Base-by-base conservation (phyloP, 2,113 vertebrate species). In the Catharus fuscescens region DNA sequence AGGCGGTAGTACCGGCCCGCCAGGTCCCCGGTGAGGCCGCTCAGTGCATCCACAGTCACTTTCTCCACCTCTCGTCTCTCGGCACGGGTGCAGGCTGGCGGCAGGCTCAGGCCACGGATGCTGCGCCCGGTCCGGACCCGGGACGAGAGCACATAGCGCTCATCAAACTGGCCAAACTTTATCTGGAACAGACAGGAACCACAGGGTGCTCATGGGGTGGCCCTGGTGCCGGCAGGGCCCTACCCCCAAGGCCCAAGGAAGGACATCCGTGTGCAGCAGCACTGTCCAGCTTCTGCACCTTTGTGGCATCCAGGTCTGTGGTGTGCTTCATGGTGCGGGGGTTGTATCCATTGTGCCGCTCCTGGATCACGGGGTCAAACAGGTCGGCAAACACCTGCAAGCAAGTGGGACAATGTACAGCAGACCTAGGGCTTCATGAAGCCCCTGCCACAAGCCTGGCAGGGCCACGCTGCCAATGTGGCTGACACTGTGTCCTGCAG, bases 271-370 rank as follows among this genome's bases (percentile, higher is more conserved):
- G 2, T 1, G 2, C 24, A 34, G 73, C 52, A 18, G 18, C 5
- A 0, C 65, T 25, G 76, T 66, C 59, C 4, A 0, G 50, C 48
- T 50, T 6, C 2, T 34, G 11, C 94, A 99, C 99, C 98, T 99
- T 99, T 95, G 97, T 98, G 93, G 98, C 74, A 1, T 99, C 99
- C 96, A 99, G 97, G 93, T 99, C 99, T 20, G 99, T 99, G 86
- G 95, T 73, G 40, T 99, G 99, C 52, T 97, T 99, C 99, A 99
- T 99, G 71, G 53, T 97, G n/a, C 52, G 80, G 20, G 99, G 98
- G 84, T 99, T 98, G 67, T 99, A 99, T 42, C 99, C 99, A 5
- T 99, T 99, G 97, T 99, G 99, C 66, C 99, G 97, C 83, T 99
- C 99, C 97, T 98, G 98, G 86, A 99, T 99, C 95, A 99, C 96